These are phyloP conservation scores for Macrophya annulata DNA, from an alignment of 2,888 invertebrate genomes.

Conservation along the genomic window DNA sequence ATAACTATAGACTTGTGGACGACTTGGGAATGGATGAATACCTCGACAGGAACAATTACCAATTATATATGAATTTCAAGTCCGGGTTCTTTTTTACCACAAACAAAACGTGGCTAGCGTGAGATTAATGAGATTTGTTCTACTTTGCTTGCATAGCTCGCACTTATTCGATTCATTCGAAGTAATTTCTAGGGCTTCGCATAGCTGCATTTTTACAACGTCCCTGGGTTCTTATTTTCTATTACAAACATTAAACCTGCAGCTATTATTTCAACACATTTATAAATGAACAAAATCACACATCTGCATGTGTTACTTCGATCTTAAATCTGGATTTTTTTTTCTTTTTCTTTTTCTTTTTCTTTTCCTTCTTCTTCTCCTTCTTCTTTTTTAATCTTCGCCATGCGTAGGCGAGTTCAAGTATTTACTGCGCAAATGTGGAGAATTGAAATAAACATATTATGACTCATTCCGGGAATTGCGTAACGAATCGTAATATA, in stretches of 20 bases:
- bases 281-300: background rate
- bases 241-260: background rate
- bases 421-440: slow-evolving; percentile 37
- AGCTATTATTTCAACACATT: background rate
- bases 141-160: slow-evolving; percentile 47
- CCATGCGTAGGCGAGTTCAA: slow-evolving; percentile 17
- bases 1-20: too few relatives aligned
- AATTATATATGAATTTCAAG: background rate
- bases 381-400: background rate
- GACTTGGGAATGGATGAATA: background rate
- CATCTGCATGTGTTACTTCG: background rate
- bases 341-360: background rate
- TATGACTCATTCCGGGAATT: slow-evolving; percentile 60
- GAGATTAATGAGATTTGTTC: slow-evolving; percentile 53
- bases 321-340: background rate
- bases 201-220: slow-evolving; percentile 43
- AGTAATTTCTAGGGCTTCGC: slow-evolving; percentile 47
- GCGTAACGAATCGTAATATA: slow-evolving; percentile 60
- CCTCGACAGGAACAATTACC: background rate
- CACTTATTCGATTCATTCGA: slow-evolving; percentile 53
- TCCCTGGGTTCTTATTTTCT: background rate
- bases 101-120: slow-evolving; percentile 12
- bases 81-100: background rate
- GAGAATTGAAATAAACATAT: slow-evolving; percentile 57
- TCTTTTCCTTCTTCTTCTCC: background rate